Conservation (phyloP, 2,113 vertebrate genomes). For the Scophthalmus maximus region DNA sequence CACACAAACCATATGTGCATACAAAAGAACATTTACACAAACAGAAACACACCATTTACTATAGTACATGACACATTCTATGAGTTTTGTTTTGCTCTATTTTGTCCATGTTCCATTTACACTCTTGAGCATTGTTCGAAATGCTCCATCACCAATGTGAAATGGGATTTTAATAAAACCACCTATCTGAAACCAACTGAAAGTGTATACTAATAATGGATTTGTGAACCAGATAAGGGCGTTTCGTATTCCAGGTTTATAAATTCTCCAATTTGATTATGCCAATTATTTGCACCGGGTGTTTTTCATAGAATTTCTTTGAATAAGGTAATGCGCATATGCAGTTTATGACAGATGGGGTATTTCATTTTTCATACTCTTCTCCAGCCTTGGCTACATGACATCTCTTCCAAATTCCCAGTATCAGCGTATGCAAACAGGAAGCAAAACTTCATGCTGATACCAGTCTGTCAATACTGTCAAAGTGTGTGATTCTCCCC, state of each 20-base stretch:
- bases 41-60: background rate
- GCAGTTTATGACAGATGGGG: background rate
- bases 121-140: background rate
- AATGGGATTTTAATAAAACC: too few relatives aligned
- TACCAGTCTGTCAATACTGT: conserved; percentile 59
- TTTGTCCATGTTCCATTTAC: background rate
- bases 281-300: conserved; percentile 4
- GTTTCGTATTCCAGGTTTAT: background rate
- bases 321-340: background rate
- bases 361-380: background rate
- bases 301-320: background rate
- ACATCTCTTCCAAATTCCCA: conserved; percentile 16
- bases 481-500: conserved; percentile 62
- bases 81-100: background rate
- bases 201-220: background rate
- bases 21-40: background rate
- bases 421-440: conserved; percentile 18
- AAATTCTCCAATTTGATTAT: background rate
- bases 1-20: background rate
- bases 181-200: background rate
- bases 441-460: conserved; percentile 39
- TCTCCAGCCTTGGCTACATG: background rate
- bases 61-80: background rate
- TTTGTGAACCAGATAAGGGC: background rate
- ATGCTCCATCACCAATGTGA: background rate